Evolutionary conservation across 2,113 vertebrate species (phyloP).

Genomic region (Zosterops borbonicus): DNA sequence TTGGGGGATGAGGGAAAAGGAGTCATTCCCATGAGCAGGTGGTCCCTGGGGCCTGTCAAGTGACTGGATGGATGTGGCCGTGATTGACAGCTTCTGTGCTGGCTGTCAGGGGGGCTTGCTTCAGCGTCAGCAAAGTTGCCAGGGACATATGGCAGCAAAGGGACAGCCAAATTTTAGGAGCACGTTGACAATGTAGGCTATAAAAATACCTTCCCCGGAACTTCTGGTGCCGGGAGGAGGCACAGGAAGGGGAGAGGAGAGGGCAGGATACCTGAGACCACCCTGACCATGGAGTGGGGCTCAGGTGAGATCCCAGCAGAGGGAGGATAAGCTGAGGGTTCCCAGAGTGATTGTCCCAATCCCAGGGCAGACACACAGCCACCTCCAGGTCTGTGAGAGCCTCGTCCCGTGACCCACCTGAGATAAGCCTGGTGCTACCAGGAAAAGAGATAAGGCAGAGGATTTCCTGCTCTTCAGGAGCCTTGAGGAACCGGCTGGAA

Average conservation of each 20-base stretch:
- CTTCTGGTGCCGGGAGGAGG: conserved; percentile 10
- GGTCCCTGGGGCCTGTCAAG: conserved; percentile 59
- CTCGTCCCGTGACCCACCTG: fast-evolving
- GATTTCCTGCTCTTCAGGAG: background rate
- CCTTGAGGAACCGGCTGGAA: background rate
- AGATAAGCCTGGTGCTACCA: background rate
- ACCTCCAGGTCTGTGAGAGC: background rate
- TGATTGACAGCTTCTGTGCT: conserved; percentile 66
- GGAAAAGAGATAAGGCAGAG: background rate
- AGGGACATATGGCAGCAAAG: conserved; percentile 64
- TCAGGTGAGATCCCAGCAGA: background rate
- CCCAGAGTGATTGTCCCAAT: background rate
- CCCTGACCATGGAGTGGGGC: background rate
- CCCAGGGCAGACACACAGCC: background rate
- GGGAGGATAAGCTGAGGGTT: background rate
- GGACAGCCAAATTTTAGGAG: conserved; percentile 65
- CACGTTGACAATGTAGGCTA: conserved; percentile 45
- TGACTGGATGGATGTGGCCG: conserved; percentile 48
- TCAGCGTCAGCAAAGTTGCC: conserved; percentile 56
- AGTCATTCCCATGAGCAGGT: conserved; percentile 50
- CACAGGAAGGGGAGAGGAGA: background rate
- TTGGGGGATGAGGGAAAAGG: conserved; percentile 7
- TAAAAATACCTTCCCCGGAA: conserved; percentile 51
- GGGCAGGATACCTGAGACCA: background rate
- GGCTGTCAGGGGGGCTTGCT: conserved; percentile 66